These are phyloP conservation scores for Trogon melanurus DNA, from an alignment of 2,113 vertebrate genomes.

Conservation along the genomic window DNA sequence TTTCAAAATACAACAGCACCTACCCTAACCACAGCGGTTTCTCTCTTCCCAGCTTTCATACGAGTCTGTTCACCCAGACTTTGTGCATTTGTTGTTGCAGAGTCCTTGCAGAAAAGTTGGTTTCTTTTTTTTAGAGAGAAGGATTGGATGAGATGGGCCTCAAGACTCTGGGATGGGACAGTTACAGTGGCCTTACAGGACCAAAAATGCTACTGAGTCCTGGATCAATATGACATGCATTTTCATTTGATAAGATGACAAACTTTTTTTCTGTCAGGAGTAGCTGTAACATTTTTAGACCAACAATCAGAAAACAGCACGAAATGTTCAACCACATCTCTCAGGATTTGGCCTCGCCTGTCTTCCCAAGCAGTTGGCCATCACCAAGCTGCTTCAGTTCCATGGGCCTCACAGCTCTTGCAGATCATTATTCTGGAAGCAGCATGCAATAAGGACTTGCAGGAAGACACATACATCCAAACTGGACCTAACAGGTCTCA, in stretches of 20 bases:
- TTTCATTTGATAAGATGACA: not conserved
- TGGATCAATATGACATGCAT: fast-evolving
- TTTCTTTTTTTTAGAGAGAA: not conserved
- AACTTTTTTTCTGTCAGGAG: not conserved
- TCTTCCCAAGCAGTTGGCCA: not conserved
- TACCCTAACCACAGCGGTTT: not conserved
- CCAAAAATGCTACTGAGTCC: not conserved
- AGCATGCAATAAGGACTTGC: not conserved
- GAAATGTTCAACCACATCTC: not conserved
- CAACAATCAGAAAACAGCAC: not conserved
- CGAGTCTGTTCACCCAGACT: not conserved
- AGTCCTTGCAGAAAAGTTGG: not conserved
- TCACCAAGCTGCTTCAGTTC: not conserved
- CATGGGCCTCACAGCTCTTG: not conserved
- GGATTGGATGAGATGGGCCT: not conserved
- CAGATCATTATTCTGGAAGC: not conserved
- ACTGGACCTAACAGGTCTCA: not conserved
- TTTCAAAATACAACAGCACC: not conserved
- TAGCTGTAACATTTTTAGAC: not conserved
- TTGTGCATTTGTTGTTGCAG: not conserved
- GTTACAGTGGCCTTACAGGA: not conserved
- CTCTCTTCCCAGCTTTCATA: not conserved
- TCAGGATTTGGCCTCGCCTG: not conserved
- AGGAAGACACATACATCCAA: not conserved
- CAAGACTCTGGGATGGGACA: not conserved